Conservation (phyloP, 2,888 invertebrate genomes). For the Chaitophorus viminalis region DNA sequence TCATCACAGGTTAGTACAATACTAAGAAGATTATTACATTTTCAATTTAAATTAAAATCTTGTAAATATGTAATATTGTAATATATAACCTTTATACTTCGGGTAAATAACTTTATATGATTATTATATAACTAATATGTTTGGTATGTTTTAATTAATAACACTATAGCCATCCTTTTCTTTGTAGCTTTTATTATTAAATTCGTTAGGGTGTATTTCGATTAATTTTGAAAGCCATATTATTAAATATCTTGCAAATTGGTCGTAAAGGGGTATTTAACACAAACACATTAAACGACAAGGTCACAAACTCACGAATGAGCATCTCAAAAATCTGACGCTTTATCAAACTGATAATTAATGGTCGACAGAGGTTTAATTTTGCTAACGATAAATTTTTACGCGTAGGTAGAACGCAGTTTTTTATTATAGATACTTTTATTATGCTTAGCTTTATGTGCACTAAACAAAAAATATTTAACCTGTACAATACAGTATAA, state of each 20-base stretch:
- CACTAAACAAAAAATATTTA: constrained; percentile 8
- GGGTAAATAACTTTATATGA: background rate
- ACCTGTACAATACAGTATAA: constrained; percentile 3
- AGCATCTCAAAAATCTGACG: constrained; percentile 29
- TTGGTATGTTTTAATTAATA: background rate
- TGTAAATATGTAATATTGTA: background rate
- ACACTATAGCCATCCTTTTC: background rate
- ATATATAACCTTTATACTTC: background rate
- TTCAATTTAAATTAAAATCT: background rate
- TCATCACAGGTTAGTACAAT: constrained; percentile 47
- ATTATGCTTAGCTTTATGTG: background rate
- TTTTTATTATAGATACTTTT: background rate
- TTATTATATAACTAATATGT: background rate
- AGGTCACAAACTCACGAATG: constrained; percentile 44
- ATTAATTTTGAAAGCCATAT: constrained; percentile 21
- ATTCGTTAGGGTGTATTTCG: background rate
- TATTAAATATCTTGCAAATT: constrained; percentile 16
- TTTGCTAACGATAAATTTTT: constrained; percentile 46
- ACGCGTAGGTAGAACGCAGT: constrained; percentile 18
- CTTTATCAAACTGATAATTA: constrained; percentile 41
- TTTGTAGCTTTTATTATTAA: background rate
- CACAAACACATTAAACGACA: constrained; percentile 6
- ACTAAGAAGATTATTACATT: background rate
- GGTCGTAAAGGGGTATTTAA: constrained; percentile 18
- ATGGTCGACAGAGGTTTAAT: constrained; percentile 35